These are phyloP conservation scores for Elephantulus edwardii DNA, from an alignment of 2,113 vertebrate genomes.

Conservation along the genomic window DNA sequence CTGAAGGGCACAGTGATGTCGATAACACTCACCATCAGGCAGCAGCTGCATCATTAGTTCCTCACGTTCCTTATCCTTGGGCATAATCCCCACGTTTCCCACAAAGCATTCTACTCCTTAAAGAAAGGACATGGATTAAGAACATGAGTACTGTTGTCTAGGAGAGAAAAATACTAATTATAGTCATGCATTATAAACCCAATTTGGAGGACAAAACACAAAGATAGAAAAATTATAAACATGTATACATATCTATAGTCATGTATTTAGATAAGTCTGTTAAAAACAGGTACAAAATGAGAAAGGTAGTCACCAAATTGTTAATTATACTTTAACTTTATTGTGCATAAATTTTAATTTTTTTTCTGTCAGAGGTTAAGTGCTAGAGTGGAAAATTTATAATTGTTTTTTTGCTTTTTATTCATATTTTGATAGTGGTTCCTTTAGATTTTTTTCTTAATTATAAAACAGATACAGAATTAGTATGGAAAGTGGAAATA, in stretches of 20 bases:
- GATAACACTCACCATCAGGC: constrained; percentile 45
- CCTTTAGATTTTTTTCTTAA: too few species aligned
- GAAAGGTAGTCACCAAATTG: constrained; percentile 2
- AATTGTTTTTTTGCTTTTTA: constrained; percentile 19
- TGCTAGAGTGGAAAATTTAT: neutral
- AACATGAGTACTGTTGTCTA: neutral
- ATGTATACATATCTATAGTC: neutral
- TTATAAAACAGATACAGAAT: neutral
- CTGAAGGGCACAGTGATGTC: neutral
- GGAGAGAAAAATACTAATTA: neutral
- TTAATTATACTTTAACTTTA: neutral
- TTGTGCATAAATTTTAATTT: neutral
- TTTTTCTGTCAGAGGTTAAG: too few species aligned
- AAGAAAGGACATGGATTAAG: constrained; percentile 32
- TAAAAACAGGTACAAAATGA: neutral
- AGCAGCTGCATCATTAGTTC: constrained; percentile 54
- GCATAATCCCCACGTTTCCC: constrained; percentile 48
- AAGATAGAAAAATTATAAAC: neutral
- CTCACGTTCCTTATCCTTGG: constrained; percentile 46
- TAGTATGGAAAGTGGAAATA: neutral
- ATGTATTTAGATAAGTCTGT: neutral
- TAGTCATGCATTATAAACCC: neutral
- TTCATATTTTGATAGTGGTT: neutral
- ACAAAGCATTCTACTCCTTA: constrained; percentile 56
- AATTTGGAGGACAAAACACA: neutral